Base-by-base conservation (phyloP, 2,888 invertebrate species). In the Dicycla oo region DNA sequence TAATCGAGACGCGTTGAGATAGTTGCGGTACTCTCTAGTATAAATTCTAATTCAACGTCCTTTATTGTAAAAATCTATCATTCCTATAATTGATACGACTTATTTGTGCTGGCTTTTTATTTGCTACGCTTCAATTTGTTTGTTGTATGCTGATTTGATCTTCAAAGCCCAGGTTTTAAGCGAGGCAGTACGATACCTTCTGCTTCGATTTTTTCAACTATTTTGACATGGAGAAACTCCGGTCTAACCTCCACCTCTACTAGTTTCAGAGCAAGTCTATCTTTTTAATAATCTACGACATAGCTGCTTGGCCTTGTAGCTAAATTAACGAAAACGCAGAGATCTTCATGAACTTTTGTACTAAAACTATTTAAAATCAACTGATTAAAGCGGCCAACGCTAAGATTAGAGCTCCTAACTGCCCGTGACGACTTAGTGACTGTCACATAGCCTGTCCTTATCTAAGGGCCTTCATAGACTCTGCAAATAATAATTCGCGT, bases 101-200 rank as follows among this genome's bases (percentile, higher is more conserved):
- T 30, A 3, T n/a, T 51, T 18, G 20, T 30, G 2, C 6, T 30
- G 10, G n/a, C 53, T 3, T 1, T n/a, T 30, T 30, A 51, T n/a
- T 30, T 30, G 10, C 30, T 51, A 10, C 10, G 5, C 15, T 49
- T 30, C 15, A 30, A n/a, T 61, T 30, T 30, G 8, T 3, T 38
- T 30, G 0, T 69, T 18, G 18, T 68, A 58, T 40, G 51, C 78
- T 51, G 78, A 58, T 73, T 58, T 70, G 57, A 51, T 57, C 4
- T 20, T 45, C 20, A 73, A 57, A 18, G 0, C 2, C 7, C 23
- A 2, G 0, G 1, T 13, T 34, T 38, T 34, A 34, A 34, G 34
- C 34, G 4, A 3, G 34, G 34, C 34, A 34, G n/a, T n/a, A n/a
- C n/a, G n/a, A n/a, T n/a, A n/a, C n/a, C n/a, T n/a, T n/a, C n/a